Evolutionary conservation across 2,888 invertebrate species (phyloP).

Genomic region (Nesidiocoris tenuis): DNA sequence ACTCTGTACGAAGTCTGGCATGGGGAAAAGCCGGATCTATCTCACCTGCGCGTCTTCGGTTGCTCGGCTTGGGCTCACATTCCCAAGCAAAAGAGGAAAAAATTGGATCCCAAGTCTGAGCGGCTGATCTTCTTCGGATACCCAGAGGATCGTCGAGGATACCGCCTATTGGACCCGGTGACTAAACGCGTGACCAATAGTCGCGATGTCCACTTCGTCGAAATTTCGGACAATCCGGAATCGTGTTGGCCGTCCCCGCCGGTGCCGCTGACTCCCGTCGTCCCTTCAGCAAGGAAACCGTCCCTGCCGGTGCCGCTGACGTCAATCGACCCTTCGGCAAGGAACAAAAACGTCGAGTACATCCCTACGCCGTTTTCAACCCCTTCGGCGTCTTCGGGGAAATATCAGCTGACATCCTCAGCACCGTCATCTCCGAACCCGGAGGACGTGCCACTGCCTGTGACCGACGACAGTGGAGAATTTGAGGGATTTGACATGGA

Average conservation of each 20-base stretch:
- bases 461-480: too few relatives aligned
- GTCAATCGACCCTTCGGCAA: background rate
- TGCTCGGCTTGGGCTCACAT: conserved; percentile 48
- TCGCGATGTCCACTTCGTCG: background rate
- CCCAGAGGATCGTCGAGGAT: background rate
- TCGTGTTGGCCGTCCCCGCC: too few relatives aligned
- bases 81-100: conserved; percentile 48
- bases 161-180: background rate
- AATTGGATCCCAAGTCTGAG: conserved; percentile 52
- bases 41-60: conserved; percentile 33
- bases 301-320: background rate
- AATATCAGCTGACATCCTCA: background rate
- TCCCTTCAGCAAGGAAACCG: background rate
- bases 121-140: conserved; percentile 46
- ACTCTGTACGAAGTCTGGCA: conserved; percentile 52
- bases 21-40: conserved; percentile 45
- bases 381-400: background rate
- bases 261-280: background rate
- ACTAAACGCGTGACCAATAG: background rate
- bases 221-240: too few relatives aligned
- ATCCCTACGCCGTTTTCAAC: too few relatives aligned
- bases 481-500: too few relatives aligned
- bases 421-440: too few relatives aligned
- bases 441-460: background rate
- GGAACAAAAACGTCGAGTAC: background rate